Evolutionary conservation across 2,797 vertebrate species (phyloP).

Genomic region (Rhabdomys pumilio): DNA sequence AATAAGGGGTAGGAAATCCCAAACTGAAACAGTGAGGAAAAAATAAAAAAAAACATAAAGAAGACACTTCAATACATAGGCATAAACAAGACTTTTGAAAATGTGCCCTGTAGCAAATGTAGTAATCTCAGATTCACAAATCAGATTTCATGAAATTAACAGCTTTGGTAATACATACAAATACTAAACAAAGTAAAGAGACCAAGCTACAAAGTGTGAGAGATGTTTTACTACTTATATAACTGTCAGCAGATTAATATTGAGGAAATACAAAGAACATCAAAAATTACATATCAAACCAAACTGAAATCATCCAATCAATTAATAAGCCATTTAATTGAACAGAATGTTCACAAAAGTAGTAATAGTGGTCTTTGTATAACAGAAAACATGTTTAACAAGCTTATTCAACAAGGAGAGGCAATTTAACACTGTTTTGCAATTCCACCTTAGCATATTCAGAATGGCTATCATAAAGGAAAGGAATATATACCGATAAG

Average conservation of each 20-base stretch:
- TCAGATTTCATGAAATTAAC: not conserved
- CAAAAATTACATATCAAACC: not conserved
- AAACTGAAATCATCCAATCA: not conserved
- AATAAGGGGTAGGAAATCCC: not conserved
- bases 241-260: not conserved
- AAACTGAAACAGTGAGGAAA: not conserved
- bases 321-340: not conserved
- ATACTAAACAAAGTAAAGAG: not conserved
- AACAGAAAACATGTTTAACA: not conserved
- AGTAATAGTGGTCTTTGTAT: not conserved
- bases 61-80: not conserved
- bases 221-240: not conserved
- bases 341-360: not conserved
- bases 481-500: not conserved
- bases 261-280: not conserved
- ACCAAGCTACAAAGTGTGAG: not conserved
- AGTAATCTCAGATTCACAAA: not conserved
- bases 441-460: not conserved
- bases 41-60: not conserved
- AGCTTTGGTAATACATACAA: too few relatives aligned
- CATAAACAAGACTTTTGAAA: not conserved
- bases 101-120: not conserved
- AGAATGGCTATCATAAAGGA: not conserved
- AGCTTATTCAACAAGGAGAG: not conserved
- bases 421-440: not conserved